phyloP scores from a whole-genome alignment of 53 echinoderm and acorn worm species.

The Echinarachnius parma region DNA sequence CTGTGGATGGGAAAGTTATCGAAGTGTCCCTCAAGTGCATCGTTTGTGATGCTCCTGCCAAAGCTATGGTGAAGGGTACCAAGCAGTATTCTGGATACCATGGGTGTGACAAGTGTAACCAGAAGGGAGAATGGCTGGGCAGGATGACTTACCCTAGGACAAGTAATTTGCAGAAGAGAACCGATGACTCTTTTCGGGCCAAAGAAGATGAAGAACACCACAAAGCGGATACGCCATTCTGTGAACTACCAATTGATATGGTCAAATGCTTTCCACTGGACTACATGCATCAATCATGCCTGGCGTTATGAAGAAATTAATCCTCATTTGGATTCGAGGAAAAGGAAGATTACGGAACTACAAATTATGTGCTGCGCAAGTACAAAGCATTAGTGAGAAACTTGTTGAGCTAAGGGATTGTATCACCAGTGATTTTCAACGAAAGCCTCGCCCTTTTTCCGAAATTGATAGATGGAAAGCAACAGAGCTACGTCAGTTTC shows the following conservation, averaged over 20 bases:
- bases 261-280: constrained; percentile 57
- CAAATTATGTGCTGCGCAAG: constrained; percentile 20
- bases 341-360: constrained; percentile 36
- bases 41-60: constrained; percentile 66
- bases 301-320: constrained; percentile 49
- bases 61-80: constrained; percentile 54
- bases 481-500: constrained; percentile 59
- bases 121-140: constrained; percentile 58
- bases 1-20: constrained; percentile 40
- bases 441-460: constrained; percentile 51
- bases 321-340: constrained; percentile 64
- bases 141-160: constrained; percentile 61
- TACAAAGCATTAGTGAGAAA: constrained; percentile 33
- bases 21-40: constrained; percentile 41
- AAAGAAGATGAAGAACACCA: constrained; percentile 56
- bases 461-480: constrained; percentile 74
- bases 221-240: constrained; percentile 33
- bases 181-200: constrained; percentile 53
- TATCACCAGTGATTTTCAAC: constrained; percentile 50
- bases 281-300: constrained; percentile 67
- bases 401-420: constrained; percentile 22
- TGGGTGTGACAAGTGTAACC: constrained; percentile 66
- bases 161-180: constrained; percentile 45
- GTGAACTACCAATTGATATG: constrained; percentile 58
- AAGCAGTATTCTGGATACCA: constrained; percentile 58